Percentiles rank a stretch among this genome's conserved stretches.
phyloP scores from a whole-genome alignment of 2,888 invertebrate genomes.

The Tolmerus cingulatus region DNA sequence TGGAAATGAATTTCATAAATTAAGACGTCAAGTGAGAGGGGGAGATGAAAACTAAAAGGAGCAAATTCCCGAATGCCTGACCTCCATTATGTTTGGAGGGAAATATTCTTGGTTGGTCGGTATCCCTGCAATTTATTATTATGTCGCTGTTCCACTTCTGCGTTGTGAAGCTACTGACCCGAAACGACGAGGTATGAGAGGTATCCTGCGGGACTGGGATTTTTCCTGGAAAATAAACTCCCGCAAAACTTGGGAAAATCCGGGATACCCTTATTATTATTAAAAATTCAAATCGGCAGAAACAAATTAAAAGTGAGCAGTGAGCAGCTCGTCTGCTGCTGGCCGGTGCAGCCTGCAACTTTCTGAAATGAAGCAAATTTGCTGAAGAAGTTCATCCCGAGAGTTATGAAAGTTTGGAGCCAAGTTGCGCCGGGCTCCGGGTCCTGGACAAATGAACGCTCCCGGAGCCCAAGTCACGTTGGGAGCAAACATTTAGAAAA shows the following conservation, averaged over 20 bases:
- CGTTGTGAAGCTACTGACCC: neutral
- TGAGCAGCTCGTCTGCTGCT: neutral
- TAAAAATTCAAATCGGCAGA: conserved; percentile 20
- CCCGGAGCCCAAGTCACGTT: neutral
- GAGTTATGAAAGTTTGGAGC: neutral
- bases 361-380: neutral
- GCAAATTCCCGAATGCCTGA: neutral
- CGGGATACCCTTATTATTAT: neutral
- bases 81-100: neutral
- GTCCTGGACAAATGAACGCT: neutral
- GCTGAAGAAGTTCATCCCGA: neutral
- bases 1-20: neutral
- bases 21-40: neutral
- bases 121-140: neutral
- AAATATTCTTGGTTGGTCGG: neutral
- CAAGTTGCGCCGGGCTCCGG: neutral
- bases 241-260: neutral
- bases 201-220: neutral
- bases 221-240: neutral
- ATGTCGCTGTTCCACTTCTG: neutral
- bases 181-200: neutral
- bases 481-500: neutral
- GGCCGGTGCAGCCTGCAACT: neutral
- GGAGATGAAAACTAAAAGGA: neutral
- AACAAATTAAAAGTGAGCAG: neutral